Evolutionary conservation across 2,888 invertebrate species (phyloP).

Genomic region (Brachypalpus laphriformis): DNA sequence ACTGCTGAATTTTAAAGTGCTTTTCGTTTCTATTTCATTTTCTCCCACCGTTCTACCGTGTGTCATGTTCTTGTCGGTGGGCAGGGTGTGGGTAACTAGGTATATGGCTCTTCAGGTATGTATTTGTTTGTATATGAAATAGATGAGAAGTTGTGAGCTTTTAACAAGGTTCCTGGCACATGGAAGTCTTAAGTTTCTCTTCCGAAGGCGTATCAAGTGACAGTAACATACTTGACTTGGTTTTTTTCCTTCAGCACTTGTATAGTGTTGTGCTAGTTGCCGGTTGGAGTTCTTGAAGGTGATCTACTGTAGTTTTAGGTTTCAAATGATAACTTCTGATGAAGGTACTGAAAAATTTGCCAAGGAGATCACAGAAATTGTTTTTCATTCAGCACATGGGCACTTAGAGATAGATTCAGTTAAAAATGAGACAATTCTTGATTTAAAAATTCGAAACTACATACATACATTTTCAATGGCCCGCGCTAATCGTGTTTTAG

Average conservation of each 20-base stretch:
- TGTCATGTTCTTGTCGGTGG: conserved; percentile 1
- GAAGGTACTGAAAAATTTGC: no score
- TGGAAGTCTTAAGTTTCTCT: conserved; percentile 35
- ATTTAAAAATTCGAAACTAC: no score
- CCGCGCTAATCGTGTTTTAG: no score
- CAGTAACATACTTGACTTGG: conserved; percentile 27
- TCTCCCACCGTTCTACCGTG: conserved; percentile 30
- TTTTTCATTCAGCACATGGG: no score
- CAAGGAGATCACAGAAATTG: no score
- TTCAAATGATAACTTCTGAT: neutral
- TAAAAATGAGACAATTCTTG: no score
- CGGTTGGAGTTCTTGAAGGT: neutral
- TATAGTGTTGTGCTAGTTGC: neutral
- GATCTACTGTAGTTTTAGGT: neutral
- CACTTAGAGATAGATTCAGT: no score
- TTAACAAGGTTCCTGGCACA: conserved; percentile 31
- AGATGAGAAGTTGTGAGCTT: conserved; percentile 27
- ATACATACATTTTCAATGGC: no score
- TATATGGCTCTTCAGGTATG: neutral
- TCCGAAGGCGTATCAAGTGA: conserved; percentile 41
- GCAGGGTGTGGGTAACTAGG: no score
- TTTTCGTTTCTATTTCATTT: conserved; percentile 68
- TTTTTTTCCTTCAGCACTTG: neutral
- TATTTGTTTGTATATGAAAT: neutral
- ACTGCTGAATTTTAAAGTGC: conserved; percentile 67